Base-by-base conservation (phyloP, 2,888 invertebrate genomes). In the Myopa testacea region DNA sequence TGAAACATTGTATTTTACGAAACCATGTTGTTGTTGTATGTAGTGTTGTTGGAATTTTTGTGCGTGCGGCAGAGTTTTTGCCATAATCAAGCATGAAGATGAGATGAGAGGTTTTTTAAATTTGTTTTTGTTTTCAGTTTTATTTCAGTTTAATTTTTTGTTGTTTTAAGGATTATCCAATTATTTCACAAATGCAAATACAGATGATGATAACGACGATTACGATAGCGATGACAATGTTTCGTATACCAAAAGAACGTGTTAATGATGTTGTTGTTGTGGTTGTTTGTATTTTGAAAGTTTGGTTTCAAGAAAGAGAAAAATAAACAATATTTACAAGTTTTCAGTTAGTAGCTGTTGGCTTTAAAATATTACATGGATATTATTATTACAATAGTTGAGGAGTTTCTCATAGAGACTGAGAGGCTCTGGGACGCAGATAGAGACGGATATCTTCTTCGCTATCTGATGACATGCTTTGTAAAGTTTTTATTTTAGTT, bases 1-100 rank as follows among this genome's bases (percentile, higher is more conserved):
- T 65, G 19, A 40, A 40, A 6, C 40, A 8, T 40, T 4, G 10
- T 10, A 65, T 65, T 65, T 65, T 65, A 14, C 65, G 4, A 60
- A 65, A 34, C 14, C 10, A 34, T 69, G 52, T 50, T 69, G 69
- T 69, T 69, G 68, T 45, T 78, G 55, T 77, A 52, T 70, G n/a
- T 69, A 3, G 8, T 69, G 52, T 50, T 69, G 26, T 55, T 52
- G 52, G 19, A 5, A 52, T 52, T 50, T 38, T 16, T 6, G 16
- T 16, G 19, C 4, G 12, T 16, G 60, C 12, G 16, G 16, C 19
- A 7, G 6, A 19, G 60, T 5, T 60, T 60, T 60, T 16, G 60
- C 16, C n/a, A 16, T 16, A 19, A 60, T 60, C 60, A 19, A 60
- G 60, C 5, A 60, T 60, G 16, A 60, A 19, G 60, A 14, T 19